Conservation (phyloP, 2,797 vertebrate genomes). For the Epinephelus awoara region DNA sequence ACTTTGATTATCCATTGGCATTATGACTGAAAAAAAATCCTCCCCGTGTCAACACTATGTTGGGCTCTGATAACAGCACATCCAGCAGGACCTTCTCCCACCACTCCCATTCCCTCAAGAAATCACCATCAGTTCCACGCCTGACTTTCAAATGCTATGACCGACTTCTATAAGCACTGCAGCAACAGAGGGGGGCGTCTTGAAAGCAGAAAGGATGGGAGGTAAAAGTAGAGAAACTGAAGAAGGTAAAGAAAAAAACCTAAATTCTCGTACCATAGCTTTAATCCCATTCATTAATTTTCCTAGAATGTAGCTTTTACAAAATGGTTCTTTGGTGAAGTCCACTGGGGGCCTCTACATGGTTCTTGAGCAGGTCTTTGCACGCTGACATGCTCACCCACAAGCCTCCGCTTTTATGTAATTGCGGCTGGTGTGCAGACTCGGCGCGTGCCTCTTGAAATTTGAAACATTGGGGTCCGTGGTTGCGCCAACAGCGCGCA, state of each 20-base stretch:
- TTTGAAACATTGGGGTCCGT: conserved; percentile 38
- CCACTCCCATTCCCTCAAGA: conserved; percentile 30
- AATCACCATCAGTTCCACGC: conserved; percentile 41
- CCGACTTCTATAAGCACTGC: conserved; percentile 6
- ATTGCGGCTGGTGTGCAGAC: conserved; percentile 35
- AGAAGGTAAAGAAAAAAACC: conserved; percentile 9
- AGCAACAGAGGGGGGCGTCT: conserved; percentile 6
- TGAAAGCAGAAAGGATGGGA: conserved; percentile 5
- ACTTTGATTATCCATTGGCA: conserved; percentile 40
- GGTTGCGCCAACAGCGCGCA: conserved; percentile 6
- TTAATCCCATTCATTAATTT: not conserved
- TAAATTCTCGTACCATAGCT: not conserved
- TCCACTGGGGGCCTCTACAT: conserved; percentile 15
- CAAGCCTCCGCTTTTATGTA: conserved; percentile 41
- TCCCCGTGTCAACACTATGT: conserved; percentile 34
- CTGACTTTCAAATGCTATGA: conserved; percentile 40
- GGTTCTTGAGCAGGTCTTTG: conserved; percentile 14
- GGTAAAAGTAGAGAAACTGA: conserved; percentile 12
- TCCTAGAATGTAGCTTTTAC: not conserved
- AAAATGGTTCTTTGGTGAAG: conserved; percentile 2
- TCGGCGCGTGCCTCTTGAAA: conserved; percentile 45
- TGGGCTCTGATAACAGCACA: conserved; percentile 46
- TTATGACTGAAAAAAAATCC: conserved; percentile 25
- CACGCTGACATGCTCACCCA: conserved; percentile 6
- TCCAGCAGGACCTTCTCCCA: conserved; percentile 32